Evolutionary conservation across 2,797 vertebrate species (phyloP).

Genomic region (Molossus alvarezi): DNA sequence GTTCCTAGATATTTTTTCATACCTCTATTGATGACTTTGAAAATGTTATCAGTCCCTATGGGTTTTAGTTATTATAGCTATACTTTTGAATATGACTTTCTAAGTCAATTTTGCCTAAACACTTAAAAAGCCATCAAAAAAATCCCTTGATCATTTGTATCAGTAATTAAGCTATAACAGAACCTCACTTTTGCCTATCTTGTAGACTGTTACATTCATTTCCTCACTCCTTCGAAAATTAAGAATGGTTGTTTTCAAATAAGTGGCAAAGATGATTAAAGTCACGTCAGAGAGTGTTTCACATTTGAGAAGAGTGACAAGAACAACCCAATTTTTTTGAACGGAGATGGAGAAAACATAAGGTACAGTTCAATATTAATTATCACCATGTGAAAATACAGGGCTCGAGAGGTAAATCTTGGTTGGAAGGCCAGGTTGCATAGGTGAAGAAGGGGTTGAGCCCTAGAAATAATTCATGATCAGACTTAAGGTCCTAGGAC

Average conservation of each 20-base stretch:
- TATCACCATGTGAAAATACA: neutral
- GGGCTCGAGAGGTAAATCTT: neutral
- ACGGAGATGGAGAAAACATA: neutral
- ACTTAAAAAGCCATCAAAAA: neutral
- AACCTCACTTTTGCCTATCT: neutral
- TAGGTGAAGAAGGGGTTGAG: rapidly evolving
- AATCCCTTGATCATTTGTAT: neutral
- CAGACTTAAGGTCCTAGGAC: too few species aligned
- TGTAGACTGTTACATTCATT: neutral
- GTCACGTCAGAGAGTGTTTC: constrained; percentile 36
- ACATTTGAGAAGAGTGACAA: constrained; percentile 60
- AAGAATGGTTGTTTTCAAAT: constrained; percentile 65
- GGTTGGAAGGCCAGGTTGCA: neutral
- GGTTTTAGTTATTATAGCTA: constrained; percentile 19
- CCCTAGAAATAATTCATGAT: neutral
- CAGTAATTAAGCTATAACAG: neutral
- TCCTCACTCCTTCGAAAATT: constrained; percentile 69
- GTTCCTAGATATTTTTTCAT: neutral
- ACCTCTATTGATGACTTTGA: neutral
- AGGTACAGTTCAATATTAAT: constrained; percentile 61
- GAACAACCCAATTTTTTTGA: constrained; percentile 80
- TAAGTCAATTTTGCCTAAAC: constrained; percentile 11
- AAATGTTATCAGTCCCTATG: neutral
- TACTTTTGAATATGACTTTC: neutral
- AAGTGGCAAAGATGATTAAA: constrained; percentile 71